phyloP scores from a whole-genome alignment of 2,797 vertebrate species.

The Fringilla coelebs region DNA sequence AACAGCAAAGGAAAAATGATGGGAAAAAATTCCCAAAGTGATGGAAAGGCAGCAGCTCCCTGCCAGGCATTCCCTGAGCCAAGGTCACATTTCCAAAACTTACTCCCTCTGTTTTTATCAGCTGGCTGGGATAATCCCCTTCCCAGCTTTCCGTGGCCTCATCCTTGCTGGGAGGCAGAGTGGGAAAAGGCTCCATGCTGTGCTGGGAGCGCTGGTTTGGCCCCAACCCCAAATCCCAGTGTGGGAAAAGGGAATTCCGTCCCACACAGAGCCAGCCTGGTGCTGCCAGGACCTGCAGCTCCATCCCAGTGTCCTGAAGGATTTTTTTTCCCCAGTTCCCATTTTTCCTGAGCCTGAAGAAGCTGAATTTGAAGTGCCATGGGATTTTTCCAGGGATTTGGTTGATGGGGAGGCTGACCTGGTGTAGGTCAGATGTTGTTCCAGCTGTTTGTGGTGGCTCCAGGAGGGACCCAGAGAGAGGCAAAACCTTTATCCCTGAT shows the following conservation, averaged over 20 bases:
- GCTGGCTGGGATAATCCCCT: background rate
- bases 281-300: background rate
- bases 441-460: background rate
- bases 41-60: background rate
- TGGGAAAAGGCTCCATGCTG: background rate
- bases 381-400: background rate
- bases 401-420: background rate
- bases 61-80: background rate
- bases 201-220: fast-evolving
- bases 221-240: background rate
- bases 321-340: background rate
- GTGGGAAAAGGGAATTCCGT: background rate
- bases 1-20: background rate
- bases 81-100: background rate
- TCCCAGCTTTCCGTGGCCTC: background rate
- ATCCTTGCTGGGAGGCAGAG: background rate
- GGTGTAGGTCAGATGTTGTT: background rate
- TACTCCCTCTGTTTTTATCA: background rate
- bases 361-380: background rate
- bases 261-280: background rate
- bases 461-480: background rate
- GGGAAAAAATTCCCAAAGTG: no score
- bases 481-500: background rate
- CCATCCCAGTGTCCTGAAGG: background rate
- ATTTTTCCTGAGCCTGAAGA: background rate